Conservation (phyloP, 2,797 vertebrate genomes). For the Mycteria americana region DNA sequence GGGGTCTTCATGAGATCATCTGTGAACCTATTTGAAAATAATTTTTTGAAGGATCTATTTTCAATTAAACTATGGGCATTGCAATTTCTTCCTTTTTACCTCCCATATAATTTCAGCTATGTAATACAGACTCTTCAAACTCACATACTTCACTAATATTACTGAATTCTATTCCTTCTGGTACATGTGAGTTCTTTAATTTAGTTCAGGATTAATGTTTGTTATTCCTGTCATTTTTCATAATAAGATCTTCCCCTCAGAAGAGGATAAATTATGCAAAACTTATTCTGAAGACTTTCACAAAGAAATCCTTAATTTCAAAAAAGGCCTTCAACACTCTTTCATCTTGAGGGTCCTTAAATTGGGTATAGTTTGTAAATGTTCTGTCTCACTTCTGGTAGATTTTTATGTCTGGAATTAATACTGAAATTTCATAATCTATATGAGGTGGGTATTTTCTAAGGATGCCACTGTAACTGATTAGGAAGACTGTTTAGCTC, state of each 20-base stretch:
- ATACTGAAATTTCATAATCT: background rate
- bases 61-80: background rate
- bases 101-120: background rate
- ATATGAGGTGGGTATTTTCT: background rate
- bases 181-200: background rate
- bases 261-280: background rate
- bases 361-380: background rate
- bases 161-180: background rate
- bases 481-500: background rate
- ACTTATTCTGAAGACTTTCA: background rate
- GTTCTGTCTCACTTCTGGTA: background rate
- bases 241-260: background rate
- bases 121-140: background rate
- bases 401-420: background rate
- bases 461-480: background rate
- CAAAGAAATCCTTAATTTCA: background rate
- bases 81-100: background rate
- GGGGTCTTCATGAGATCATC: background rate
- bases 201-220: background rate
- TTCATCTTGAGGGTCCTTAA: background rate
- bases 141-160: background rate
- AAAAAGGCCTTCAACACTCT: background rate
- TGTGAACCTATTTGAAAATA: background rate
- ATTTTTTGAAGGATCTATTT: background rate
- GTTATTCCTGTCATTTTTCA: background rate